Evolutionary conservation across 2,797 vertebrate species (phyloP), one percentile per base, ranked within the genome.

Genomic region (Brotula barbata): DNA sequence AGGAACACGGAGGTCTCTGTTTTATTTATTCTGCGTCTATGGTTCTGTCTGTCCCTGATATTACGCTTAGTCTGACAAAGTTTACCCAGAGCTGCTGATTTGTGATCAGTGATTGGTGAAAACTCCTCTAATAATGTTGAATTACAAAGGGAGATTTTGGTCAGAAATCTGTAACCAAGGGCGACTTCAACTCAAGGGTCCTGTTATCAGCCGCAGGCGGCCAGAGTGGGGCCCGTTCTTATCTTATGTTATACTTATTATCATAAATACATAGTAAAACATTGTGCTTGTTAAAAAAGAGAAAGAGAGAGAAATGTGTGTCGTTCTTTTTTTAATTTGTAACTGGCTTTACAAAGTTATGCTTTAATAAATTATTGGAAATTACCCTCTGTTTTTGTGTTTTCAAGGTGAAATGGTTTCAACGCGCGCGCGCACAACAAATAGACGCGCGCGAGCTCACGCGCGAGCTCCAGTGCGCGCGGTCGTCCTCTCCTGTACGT

Each of bases 331-430:
- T 77, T 82, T 91, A 92, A 92, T 94, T 94, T 94, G 92, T 95
- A 95, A 95, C 92, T 94, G 93, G 93, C 92, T 95, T 95, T 94
- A 95, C 92, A 94, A 94, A 91, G 89, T 77, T 78, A 88, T 92
- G 90, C 87, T 94, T 94, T 93, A 96, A 94, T 96, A 96, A 96
- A 95, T 94, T 94, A 95, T 94, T 95, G 88, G 84, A 92, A 91
- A 87, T 86, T 84, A 77, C 85, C 68, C 64, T 83, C 60, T 60
- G 44, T 70, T 72, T 58, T 31, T 36, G 34, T 36, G 34, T 14
- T 14, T 36, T 28, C 4, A 28, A 8, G 25, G 4, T 4, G 25
- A n/a, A n/a, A n/a, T n/a, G n/a, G n/a, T n/a, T n/a, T n/a, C n/a
- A n/a, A n/a, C n/a, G n/a, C n/a, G n/a, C n/a, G n/a, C n/a, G n/a